Evolutionary conservation across 1,140 invertebrate species (phyloP).

Genomic region (Mactra quadrangularis): DNA sequence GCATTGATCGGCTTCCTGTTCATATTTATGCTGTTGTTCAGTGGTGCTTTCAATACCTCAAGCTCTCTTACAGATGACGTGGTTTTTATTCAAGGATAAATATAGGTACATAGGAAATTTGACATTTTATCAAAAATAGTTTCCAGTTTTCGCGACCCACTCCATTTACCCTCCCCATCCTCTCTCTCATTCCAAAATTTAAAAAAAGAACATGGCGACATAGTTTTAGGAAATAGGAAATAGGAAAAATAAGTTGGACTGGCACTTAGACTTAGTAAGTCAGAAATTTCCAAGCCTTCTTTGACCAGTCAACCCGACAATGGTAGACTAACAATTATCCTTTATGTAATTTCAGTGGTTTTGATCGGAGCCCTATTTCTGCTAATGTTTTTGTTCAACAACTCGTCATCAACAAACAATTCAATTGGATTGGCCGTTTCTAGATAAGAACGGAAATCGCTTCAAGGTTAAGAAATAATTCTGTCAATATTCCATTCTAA

Average conservation of each 20-base stretch:
- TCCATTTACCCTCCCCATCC: too few species aligned
- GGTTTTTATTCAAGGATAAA: conserved; percentile 36
- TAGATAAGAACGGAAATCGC: conserved; percentile 3
- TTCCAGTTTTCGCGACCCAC: too few species aligned
- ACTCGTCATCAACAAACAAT: conserved; percentile 29
- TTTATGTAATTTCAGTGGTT: conserved; percentile 58
- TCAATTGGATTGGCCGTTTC: conserved; percentile 1
- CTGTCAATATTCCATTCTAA: not conserved
- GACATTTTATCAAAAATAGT: too few species aligned
- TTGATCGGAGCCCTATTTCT: conserved; percentile 51
- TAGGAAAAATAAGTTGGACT: too few species aligned
- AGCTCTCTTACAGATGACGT: conserved; percentile 11
- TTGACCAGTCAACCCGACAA: too few species aligned
- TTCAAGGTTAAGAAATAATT: conserved; percentile 33
- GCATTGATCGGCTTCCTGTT: conserved; percentile 54
- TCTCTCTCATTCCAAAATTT: too few species aligned
- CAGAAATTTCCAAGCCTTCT: too few species aligned
- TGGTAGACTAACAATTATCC: conserved; percentile 23
- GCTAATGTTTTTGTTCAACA: conserved; percentile 21
- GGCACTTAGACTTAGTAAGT: too few species aligned
- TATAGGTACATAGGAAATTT: not conserved
- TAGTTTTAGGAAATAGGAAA: too few species aligned
- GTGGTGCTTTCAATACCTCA: conserved; percentile 5
- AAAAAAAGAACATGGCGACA: too few species aligned
- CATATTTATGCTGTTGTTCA: conserved; percentile 40